Percentiles rank a stretch among this genome's conserved stretches.
These are phyloP conservation scores for Murina feae DNA, from an alignment of 2,113 vertebrate species.

Conservation along the genomic window DNA sequence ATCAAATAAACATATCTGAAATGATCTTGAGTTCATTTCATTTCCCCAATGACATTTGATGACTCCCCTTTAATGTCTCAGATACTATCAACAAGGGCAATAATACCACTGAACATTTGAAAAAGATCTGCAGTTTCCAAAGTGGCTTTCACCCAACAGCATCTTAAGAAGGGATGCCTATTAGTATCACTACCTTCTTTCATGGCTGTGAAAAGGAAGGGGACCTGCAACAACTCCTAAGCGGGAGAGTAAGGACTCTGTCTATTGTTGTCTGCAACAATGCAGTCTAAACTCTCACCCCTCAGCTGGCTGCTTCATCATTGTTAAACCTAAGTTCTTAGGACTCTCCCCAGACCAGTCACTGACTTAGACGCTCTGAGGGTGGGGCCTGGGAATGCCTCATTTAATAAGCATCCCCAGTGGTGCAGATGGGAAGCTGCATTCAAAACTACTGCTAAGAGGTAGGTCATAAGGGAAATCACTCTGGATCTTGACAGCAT, in stretches of 20 bases:
- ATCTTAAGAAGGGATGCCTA: fast-evolving
- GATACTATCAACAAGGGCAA: neutral
- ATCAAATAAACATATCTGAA: neutral
- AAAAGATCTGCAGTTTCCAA: neutral
- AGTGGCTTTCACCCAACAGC: neutral
- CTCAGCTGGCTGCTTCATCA: neutral
- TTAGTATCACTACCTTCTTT: neutral
- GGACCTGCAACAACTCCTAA: fast-evolving
- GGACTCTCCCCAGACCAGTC: neutral
- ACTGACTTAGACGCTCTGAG: neutral
- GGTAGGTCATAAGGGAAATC: neutral
- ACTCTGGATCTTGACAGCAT: neutral
- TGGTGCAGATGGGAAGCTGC: neutral
- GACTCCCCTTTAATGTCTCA: neutral
- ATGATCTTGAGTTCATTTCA: neutral
- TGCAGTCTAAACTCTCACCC: neutral
- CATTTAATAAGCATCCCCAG: neutral
- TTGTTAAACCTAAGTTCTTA: neutral
- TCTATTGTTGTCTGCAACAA: neutral
- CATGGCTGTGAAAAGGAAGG: neutral
- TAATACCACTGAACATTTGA: neutral
- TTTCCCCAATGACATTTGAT: neutral
- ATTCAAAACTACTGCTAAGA: neutral
- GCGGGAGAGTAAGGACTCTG: neutral
- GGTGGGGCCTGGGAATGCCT: neutral